Base-by-base conservation (phyloP, 2,888 invertebrate species). In the Watsonalla binaria region DNA sequence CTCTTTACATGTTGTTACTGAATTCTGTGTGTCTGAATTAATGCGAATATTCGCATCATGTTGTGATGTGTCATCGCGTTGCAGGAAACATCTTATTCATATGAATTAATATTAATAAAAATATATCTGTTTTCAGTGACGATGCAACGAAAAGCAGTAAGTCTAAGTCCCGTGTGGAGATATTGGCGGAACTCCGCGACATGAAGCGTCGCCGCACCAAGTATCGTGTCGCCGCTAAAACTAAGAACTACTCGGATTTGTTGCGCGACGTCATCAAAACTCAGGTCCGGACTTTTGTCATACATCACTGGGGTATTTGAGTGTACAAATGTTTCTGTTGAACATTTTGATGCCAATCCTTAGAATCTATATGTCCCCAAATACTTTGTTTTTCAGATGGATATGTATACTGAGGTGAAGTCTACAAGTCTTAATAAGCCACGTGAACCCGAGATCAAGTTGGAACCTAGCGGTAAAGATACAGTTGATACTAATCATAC, bases 201-300 rank as follows among this genome's bases (percentile, higher is more conserved):
- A 91, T 92, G 74, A 92, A 92, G 78, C 87, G 94, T 11, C 86
- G 94, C 13, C 86, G 93, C 64, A 75, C 91, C 49, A 92, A 92
- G 77, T 93, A 94, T 75, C 86, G 92, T 59, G 92, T 92, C 37
- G 91, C 93, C 51, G 90, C 92, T 51, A 92, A 91, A 64, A 82
- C 87, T 6, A 87, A 87, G 64, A 92, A 91, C 76, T 92, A 93
- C 70, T 92, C 92, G 0, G 91, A 93, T 72, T 89, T 92, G 8
- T 80, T 93, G 46, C 81, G 92, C 2, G 93, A 92, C 65, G 90
- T 94, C 45, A 93, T 94, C 61, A 84, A 77, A 72, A 92, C 91
- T 66, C 95, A 87, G 84, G 91, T 88, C 57, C 80, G n/a, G 11
- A 11, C 11, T 42, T 11, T 8, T 42, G 11, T 42, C 6, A 8